These are phyloP conservation scores for Pipra filicauda DNA, from an alignment of 2,113 vertebrate species.

Conservation along the genomic window DNA sequence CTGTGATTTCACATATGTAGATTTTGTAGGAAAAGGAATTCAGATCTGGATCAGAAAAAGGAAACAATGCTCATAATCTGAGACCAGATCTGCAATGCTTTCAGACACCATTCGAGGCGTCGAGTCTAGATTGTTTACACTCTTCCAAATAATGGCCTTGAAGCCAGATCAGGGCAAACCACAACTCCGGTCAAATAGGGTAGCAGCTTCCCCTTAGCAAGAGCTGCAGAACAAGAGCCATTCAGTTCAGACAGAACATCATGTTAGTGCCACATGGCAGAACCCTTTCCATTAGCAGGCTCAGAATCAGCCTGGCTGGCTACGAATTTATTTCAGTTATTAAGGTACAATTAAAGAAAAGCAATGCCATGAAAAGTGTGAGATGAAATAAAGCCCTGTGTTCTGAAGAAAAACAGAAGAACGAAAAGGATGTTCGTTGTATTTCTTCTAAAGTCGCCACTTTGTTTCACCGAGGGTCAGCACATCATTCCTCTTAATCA, in stretches of 20 bases:
- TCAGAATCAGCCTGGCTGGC: not conserved
- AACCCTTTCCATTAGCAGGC: not conserved
- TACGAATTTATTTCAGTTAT: not conserved
- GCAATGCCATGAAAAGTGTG: not conserved
- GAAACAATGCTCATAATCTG: not conserved
- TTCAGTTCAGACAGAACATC: not conserved
- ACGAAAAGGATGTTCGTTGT: not conserved
- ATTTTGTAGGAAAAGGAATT: not conserved
- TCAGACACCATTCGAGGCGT: not conserved
- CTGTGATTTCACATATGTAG: not conserved
- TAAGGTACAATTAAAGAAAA: not conserved
- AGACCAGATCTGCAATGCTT: not conserved
- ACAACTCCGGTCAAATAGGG: not conserved
- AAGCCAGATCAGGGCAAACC: not conserved
- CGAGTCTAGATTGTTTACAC: not conserved
- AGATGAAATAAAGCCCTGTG: not conserved
- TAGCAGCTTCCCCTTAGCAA: not conserved
- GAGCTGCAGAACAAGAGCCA: not conserved
- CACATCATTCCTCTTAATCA: conserved; percentile 22
- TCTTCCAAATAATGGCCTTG: not conserved
- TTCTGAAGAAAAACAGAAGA: not conserved
- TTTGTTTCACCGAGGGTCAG: conserved; percentile 28
- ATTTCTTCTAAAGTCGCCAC: not conserved
- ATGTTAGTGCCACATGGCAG: not conserved
- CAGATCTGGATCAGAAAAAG: not conserved